Evolutionary conservation across 2,888 invertebrate genomes (phyloP).

Genomic region (Quadroppia sp.): DNA sequence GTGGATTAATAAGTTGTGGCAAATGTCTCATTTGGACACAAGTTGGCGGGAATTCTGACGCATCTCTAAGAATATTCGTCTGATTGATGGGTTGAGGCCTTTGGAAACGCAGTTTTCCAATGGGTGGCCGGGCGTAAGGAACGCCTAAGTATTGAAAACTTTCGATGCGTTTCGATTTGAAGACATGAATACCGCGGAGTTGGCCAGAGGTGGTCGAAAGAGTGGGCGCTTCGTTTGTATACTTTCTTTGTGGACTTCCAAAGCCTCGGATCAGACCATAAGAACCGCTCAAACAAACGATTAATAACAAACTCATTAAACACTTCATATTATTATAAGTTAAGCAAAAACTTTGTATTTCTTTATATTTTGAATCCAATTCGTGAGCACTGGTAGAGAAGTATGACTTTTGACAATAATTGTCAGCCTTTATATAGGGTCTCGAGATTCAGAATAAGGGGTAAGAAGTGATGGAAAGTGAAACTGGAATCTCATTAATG

Average conservation of each 20-base stretch:
- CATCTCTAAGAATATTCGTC: slow-evolving; percentile 58
- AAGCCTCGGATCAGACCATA: not conserved
- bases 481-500: slow-evolving; percentile 20
- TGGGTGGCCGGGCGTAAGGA: slow-evolving; percentile 49
- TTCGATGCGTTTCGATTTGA: slow-evolving; percentile 23
- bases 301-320: not conserved
- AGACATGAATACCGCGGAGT: slow-evolving; percentile 36
- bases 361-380: not conserved
- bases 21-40: slow-evolving; percentile 49
- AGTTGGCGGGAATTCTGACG: slow-evolving; percentile 45
- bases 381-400: not conserved
- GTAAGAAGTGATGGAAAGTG: slow-evolving; percentile 6
- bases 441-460: not conserved
- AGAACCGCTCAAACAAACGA: slow-evolving; percentile 3
- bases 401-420: not conserved
- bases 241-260: not conserved
- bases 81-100: slow-evolving; percentile 53
- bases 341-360: not conserved
- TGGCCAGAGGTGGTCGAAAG: slow-evolving; percentile 43
- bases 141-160: slow-evolving; percentile 49
- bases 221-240: slow-evolving; percentile 6
- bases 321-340: not conserved
- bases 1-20: slow-evolving; percentile 47
- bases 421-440: not conserved
- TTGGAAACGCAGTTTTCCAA: slow-evolving; percentile 47